phyloP scores from a whole-genome alignment of 1,140 invertebrate genomes.

The Conus betulinus region DNA sequence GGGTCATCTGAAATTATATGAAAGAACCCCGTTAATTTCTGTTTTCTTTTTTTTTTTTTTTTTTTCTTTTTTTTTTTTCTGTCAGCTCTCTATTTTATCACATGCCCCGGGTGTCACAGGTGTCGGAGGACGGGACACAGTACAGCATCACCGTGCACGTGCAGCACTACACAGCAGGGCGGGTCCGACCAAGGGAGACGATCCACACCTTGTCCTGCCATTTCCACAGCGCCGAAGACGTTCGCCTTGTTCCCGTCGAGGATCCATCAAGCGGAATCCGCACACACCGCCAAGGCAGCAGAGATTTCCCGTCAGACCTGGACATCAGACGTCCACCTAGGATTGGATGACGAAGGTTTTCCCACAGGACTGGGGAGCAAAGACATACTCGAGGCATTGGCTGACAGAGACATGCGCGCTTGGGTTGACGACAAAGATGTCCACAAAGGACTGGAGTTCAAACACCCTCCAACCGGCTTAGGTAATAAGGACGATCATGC shows the following conservation, averaged over 20 bases:
- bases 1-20: no score
- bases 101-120: neutral
- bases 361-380: neutral
- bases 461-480: no score
- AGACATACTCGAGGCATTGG: neutral
- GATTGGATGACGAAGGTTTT: neutral
- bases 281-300: no score
- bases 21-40: no score
- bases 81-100: no score
- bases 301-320: no score
- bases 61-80: no score
- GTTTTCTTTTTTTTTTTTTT: no score
- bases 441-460: no score
- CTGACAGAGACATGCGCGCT: no score
- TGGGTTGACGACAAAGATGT: no score
- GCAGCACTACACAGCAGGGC: neutral
- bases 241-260: neutral
- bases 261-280: neutral
- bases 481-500: no score
- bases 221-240: neutral
- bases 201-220: neutral
- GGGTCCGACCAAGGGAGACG: neutral
- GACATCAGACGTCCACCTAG: neutral
- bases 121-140: neutral
- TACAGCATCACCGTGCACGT: neutral